These are phyloP conservation scores for Drosophila athabasca DNA, from an alignment of 1,140 invertebrate genomes.

Conservation along the genomic window DNA sequence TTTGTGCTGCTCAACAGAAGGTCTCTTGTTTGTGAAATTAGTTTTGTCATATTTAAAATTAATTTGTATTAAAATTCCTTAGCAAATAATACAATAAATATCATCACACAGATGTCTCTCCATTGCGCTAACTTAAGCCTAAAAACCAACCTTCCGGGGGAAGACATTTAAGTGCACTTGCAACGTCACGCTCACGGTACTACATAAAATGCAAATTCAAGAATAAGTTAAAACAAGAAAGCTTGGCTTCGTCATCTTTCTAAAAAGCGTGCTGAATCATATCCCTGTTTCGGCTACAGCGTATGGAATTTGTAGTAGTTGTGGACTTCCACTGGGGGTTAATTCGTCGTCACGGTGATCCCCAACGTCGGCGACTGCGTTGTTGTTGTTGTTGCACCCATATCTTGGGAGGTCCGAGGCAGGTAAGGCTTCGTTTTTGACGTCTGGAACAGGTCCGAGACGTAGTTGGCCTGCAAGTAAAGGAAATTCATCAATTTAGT, in stretches of 20 bases:
- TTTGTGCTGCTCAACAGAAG: slow-evolving; percentile 31
- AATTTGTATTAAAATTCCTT: slow-evolving; percentile 28
- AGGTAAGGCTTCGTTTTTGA: slow-evolving; percentile 53
- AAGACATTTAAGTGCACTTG: slow-evolving; percentile 40
- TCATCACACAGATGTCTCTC: slow-evolving; percentile 19
- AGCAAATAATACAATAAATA: slow-evolving; percentile 37
- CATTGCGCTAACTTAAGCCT: slow-evolving; percentile 37
- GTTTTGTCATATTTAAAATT: not conserved
- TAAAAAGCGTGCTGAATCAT: slow-evolving; percentile 14
- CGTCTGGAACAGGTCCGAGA: slow-evolving; percentile 70
- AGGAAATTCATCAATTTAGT: not conserved
- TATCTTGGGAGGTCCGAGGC: slow-evolving; percentile 66
- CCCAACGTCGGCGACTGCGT: slow-evolving; percentile 18
- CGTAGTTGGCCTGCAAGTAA: slow-evolving; percentile 74
- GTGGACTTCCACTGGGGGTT: slow-evolving; percentile 23
- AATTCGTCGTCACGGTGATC: slow-evolving; percentile 55
- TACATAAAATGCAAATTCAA: slow-evolving; percentile 23
- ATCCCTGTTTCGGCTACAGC: slow-evolving; percentile 40
- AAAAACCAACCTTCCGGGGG: slow-evolving; percentile 8
- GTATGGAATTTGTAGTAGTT: slow-evolving; percentile 66
- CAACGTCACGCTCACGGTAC: slow-evolving; percentile 19
- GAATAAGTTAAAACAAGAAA: slow-evolving; percentile 31
- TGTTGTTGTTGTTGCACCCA: slow-evolving; percentile 17
- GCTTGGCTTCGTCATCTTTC: slow-evolving; percentile 34
- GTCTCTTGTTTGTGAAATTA: slow-evolving; percentile 40